Percentiles rank a stretch among this genome's conserved stretches.
Evolutionary conservation across 2,113 vertebrate species (phyloP).

Genomic region (Caracal caracal): DNA sequence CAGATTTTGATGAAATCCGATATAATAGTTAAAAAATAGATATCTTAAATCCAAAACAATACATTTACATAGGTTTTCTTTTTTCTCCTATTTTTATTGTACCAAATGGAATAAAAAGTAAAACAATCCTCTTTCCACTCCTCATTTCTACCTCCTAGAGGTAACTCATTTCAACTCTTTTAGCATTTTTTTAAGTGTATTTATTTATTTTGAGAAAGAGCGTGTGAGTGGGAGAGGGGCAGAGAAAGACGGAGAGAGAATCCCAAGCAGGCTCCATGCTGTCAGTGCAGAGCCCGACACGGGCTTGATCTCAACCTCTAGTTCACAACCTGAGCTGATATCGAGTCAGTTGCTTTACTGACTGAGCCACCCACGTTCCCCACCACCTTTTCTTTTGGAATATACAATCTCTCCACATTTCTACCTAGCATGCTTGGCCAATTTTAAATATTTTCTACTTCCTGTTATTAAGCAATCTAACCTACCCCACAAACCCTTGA

Average conservation of each 20-base stretch:
- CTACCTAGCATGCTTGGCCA: not conserved
- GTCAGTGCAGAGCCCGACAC: no score
- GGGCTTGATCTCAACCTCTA: no score
- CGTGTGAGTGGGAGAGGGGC: no score
- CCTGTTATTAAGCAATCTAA: not conserved
- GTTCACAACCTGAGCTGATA: no score
- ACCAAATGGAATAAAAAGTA: not conserved
- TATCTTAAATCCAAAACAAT: not conserved
- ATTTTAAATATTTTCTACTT: not conserved
- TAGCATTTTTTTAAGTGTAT: not conserved
- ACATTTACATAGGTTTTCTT: not conserved
- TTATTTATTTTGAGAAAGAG: no score
- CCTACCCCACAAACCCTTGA: not conserved
- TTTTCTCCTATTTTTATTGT: not conserved
- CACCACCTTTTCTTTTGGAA: not conserved
- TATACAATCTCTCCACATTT: not conserved
- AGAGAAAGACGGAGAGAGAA: no score
- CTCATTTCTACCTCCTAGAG: not conserved
- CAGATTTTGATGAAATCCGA: constrained; percentile 5
- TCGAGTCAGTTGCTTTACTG: no score
- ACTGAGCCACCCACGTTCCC: no score
- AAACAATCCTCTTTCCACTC: not conserved
- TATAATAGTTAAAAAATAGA: not conserved
- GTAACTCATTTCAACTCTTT: not conserved
- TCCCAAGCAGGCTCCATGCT: no score